Evolutionary conservation across 2,888 invertebrate genomes (phyloP).

Genomic region (Thyatira batis): DNA sequence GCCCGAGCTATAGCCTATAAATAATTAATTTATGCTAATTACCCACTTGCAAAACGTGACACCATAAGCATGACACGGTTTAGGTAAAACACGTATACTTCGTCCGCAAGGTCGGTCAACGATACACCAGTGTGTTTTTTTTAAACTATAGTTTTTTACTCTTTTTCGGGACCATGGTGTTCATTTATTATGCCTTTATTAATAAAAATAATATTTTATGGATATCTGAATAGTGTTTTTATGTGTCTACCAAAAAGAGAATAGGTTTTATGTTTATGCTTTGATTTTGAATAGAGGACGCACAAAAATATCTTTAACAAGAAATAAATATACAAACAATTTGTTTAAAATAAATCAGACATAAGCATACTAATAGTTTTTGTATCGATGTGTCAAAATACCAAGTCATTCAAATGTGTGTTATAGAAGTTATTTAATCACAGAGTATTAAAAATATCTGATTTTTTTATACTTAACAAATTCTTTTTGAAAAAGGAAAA

Average conservation of each 20-base stretch:
- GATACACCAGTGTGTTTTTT: neutral
- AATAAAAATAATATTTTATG: neutral
- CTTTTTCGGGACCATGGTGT: neutral
- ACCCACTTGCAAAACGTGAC: neutral
- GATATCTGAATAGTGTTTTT: neutral
- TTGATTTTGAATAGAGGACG: neutral
- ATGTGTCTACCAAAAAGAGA: neutral
- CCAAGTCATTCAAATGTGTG: too few relatives aligned
- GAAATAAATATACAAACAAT: too few relatives aligned
- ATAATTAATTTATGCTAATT: neutral
- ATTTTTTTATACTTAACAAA: too few relatives aligned
- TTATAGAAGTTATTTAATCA: too few relatives aligned
- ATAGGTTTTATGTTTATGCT: neutral
- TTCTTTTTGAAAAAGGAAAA: too few relatives aligned
- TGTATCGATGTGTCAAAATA: too few relatives aligned
- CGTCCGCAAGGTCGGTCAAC: neutral
- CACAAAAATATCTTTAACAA: neutral
- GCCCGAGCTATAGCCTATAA: neutral
- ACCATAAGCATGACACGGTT: neutral
- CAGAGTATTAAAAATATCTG: too few relatives aligned
- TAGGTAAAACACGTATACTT: neutral
- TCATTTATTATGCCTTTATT: neutral
- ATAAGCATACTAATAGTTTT: too few relatives aligned
- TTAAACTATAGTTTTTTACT: neutral
- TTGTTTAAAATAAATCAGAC: too few relatives aligned